phyloP scores from a whole-genome alignment of 37 sponge, comb jelly and placozoan genomes.

The Geodia barretti region DNA sequence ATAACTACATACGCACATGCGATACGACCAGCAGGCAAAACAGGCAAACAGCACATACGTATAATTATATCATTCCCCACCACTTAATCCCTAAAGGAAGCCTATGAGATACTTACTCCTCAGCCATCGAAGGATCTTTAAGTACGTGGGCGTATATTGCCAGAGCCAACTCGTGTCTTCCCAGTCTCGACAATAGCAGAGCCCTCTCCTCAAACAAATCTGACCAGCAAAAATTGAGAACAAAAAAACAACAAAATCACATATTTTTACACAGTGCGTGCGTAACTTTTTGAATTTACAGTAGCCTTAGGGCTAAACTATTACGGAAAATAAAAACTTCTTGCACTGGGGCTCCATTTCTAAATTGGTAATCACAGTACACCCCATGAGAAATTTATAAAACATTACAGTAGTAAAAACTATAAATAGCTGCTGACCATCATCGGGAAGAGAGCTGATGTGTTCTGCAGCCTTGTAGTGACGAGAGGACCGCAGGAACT shows the following conservation, averaged over 20 bases:
- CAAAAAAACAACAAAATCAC: too few species aligned
- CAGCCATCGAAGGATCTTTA: conserved; percentile 74
- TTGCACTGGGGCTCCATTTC: too few species aligned
- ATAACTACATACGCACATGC: too few species aligned
- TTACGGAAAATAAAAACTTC: too few species aligned
- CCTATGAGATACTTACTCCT: conserved; percentile 58
- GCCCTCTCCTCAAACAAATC: conserved; percentile 89
- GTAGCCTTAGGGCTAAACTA: too few species aligned
- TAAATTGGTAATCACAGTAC: too few species aligned
- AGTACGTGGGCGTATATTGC: conserved; percentile 88
- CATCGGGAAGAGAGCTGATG: conserved; percentile 68
- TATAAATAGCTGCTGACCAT: conserved; percentile 42
- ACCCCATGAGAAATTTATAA: not conserved
- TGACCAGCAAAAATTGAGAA: conserved; percentile 5
- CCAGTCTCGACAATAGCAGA: conserved; percentile 75
- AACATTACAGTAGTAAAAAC: not conserved
- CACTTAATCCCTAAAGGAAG: too few species aligned
- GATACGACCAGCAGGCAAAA: too few species aligned
- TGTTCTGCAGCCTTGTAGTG: conserved; percentile 73
- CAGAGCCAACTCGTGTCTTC: conserved; percentile 83
- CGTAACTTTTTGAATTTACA: too few species aligned
- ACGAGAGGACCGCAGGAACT: conserved; percentile 69
- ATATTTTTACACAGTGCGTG: too few species aligned
- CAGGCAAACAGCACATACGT: too few species aligned
- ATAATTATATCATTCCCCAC: too few species aligned